A percentile compares a stretch with the other conserved stretches of the same genome.
These are phyloP conservation scores for Meleagris gallopavo DNA, from an alignment of 2,113 vertebrate species.

Conservation along the genomic window DNA sequence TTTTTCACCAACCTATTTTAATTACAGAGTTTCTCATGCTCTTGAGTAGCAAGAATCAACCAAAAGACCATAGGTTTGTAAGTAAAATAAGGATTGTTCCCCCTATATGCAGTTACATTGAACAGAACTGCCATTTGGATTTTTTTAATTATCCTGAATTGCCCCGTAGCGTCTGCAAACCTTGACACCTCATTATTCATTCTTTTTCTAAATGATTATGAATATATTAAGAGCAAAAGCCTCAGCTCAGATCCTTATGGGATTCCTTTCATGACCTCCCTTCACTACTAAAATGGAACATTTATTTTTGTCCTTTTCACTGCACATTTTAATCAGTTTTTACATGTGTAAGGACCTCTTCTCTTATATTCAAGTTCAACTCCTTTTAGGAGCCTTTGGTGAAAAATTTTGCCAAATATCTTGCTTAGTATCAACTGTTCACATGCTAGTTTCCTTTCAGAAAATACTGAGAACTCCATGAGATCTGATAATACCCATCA, in stretches of 20 bases:
- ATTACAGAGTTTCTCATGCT: neutral
- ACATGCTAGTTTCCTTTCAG: neutral
- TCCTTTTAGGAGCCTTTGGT: neutral
- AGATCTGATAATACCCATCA: neutral
- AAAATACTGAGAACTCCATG: neutral
- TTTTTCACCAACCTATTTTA: neutral
- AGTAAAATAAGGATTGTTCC: neutral
- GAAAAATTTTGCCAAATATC: neutral
- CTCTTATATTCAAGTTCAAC: neutral
- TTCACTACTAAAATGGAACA: constrained; percentile 8
- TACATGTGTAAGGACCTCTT: neutral
- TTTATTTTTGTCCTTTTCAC: constrained; percentile 35
- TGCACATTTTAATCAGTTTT: neutral
- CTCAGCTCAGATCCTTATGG: constrained; percentile 2
- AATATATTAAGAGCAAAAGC: constrained; percentile 23
- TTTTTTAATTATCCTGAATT: neutral
- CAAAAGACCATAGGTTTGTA: neutral
- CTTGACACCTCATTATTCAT: constrained; percentile 31
- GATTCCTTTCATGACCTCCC: neutral
- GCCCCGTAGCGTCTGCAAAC: constrained; percentile 1
- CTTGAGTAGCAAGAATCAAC: neutral
- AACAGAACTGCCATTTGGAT: neutral
- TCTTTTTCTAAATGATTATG: constrained; percentile 21
- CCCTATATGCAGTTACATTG: neutral
- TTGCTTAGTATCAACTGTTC: neutral